phyloP scores from a whole-genome alignment of 2,113 vertebrate genomes.

The Platycercus adscitus region DNA sequence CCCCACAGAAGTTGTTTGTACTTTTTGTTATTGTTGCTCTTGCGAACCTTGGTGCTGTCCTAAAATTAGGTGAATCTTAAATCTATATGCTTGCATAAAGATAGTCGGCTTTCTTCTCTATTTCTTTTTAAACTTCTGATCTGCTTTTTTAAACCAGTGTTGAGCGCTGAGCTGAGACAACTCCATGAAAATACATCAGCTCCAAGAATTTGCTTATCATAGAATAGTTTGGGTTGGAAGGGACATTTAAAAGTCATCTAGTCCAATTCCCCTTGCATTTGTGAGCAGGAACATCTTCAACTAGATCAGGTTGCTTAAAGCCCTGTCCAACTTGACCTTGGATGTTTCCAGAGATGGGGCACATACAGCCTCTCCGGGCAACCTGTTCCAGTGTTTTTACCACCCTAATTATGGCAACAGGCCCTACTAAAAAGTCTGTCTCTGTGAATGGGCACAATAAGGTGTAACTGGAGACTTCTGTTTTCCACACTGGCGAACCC shows the following conservation, averaged over 20 bases:
- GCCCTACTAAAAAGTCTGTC: not conserved
- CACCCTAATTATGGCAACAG: fast-evolving
- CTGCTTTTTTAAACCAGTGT: not conserved
- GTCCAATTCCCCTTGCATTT: not conserved
- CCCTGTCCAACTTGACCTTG: fast-evolving
- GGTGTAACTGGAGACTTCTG: not conserved
- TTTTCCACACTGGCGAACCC: not conserved
- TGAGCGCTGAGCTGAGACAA: not conserved
- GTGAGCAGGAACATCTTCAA: not conserved
- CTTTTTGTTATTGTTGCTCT: not conserved
- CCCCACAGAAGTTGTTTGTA: not conserved
- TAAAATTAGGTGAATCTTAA: not conserved
- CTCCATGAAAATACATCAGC: not conserved
- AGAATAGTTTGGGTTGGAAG: not conserved
- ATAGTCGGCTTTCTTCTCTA: not conserved
- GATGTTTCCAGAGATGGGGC: not conserved
- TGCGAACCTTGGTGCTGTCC: not conserved
- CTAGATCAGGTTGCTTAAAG: not conserved
- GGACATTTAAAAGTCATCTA: not conserved
- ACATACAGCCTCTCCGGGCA: not conserved
- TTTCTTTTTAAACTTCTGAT: not conserved
- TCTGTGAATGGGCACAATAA: not conserved
- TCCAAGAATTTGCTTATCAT: not conserved
- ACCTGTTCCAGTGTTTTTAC: not conserved
- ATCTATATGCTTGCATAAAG: not conserved